Evolutionary conservation across 2,888 invertebrate species (phyloP).

Genomic region (Oligia fasciuncula): DNA sequence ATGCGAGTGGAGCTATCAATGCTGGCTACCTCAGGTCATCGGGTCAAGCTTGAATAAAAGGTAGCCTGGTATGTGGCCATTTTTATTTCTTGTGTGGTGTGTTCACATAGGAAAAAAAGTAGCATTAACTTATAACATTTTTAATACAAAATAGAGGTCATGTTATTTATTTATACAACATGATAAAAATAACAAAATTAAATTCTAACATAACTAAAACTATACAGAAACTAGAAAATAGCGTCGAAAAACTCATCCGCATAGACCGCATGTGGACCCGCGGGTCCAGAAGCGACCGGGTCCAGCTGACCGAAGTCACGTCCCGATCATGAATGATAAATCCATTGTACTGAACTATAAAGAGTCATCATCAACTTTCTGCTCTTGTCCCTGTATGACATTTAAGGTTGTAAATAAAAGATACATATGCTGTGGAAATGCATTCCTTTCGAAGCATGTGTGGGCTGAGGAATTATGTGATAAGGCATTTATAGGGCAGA

Average conservation of each 20-base stretch:
- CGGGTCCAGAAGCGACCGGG: too few relatives aligned
- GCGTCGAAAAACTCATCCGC: too few relatives aligned
- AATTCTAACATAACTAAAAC: too few relatives aligned
- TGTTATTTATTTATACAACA: too few relatives aligned
- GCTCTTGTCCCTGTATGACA: neutral
- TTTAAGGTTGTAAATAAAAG: too few relatives aligned
- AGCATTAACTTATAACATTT: neutral
- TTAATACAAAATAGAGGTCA: too few relatives aligned
- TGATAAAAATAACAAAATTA: too few relatives aligned
- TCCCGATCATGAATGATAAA: neutral
- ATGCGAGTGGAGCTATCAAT: conserved; percentile 63
- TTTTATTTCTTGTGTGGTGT: conserved; percentile 27
- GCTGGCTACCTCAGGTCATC: conserved; percentile 72
- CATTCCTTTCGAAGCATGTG: neutral
- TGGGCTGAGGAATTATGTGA: neutral
- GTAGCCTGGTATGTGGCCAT: conserved; percentile 52
- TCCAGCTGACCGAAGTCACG: too few relatives aligned
- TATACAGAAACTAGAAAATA: too few relatives aligned
- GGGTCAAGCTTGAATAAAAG: conserved; percentile 69
- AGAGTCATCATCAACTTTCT: neutral
- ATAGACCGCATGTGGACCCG: too few relatives aligned
- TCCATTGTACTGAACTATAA: neutral
- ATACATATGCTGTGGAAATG: neutral
- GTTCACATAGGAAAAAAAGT: neutral
- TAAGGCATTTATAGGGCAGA: too few relatives aligned